Conservation (phyloP, 2,888 invertebrate species). For the Meteorus colon region DNA sequence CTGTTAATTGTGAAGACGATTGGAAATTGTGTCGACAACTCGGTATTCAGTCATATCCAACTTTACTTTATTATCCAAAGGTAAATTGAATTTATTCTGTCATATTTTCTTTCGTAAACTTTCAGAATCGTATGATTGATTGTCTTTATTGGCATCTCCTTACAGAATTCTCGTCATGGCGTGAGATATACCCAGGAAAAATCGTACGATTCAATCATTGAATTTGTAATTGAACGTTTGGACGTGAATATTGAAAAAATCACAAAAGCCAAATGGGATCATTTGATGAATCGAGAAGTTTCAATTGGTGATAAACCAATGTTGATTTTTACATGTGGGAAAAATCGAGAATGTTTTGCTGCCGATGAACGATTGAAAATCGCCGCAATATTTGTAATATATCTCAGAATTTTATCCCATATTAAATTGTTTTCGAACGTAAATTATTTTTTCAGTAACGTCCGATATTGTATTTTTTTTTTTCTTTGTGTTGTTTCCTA, state of each 20-base stretch:
- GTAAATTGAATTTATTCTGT: slow-evolving; percentile 61
- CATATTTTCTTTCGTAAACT: slow-evolving; percentile 48
- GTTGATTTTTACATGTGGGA: slow-evolving; percentile 61
- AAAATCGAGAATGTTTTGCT: slow-evolving; percentile 58
- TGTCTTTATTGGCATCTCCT: slow-evolving; percentile 17
- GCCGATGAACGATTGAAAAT: slow-evolving; percentile 75
- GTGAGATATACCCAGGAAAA: slow-evolving; percentile 58
- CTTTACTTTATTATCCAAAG: slow-evolving; percentile 81
- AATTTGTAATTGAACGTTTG: slow-evolving; percentile 60
- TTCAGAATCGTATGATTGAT: not conserved
- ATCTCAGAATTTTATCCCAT: not conserved
- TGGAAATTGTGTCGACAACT: slow-evolving; percentile 85
- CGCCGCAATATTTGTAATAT: slow-evolving; percentile 83
- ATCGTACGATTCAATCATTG: slow-evolving; percentile 55
- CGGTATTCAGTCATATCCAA: slow-evolving; percentile 84
- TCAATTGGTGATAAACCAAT: slow-evolving; percentile 54
- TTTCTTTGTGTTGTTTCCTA: slow-evolving; percentile 39
- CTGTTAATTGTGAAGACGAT: slow-evolving; percentile 92
- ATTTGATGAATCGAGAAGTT: slow-evolving; percentile 54
- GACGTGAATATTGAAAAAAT: slow-evolving; percentile 61
- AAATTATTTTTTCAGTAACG: slow-evolving; percentile 27
- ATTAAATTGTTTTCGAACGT: not conserved
- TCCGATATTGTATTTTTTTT: slow-evolving; percentile 16
- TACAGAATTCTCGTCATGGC: slow-evolving; percentile 60
- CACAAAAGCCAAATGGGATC: slow-evolving; percentile 56